Evolutionary conservation across 1,140 invertebrate genomes (phyloP), one percentile per base, ranked within the genome.

Genomic region (Magallana ariakensis): DNA sequence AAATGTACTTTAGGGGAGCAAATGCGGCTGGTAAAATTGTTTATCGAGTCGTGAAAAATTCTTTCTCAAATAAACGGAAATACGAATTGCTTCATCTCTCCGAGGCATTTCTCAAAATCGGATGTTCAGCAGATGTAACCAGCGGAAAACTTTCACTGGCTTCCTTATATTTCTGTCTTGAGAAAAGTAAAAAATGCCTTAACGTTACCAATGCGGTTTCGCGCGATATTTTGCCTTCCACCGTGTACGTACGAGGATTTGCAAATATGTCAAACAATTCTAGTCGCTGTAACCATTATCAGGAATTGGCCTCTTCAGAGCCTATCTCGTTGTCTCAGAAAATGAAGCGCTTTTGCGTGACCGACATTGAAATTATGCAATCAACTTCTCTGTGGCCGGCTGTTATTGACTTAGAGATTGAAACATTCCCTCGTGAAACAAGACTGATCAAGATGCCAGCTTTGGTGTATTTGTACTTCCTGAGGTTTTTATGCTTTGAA

Each of bases 401-500:
- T 19, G 26, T 26, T 13, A 75, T 75, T 4, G 66, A 75, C 9
- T 22, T 75, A 9, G 66, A 75, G 66, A 75, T 75, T 19, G 11
- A 75, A 22, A 75, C 33, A 26, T 22, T 26, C 22, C 22, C 11
- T 10, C 66, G 4, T 11, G 8, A 75, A 11, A 33, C 66, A 4
- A 33, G 66, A 33, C 11, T 75, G 66, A 75, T 75, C 26, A 33
- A 26, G 13, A 26, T 75, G 33, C 66, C 66, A 22, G 66, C 66
- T 33, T 26, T 75, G 22, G 66, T 75, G 2, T 75, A 75, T 13
- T 26, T 75, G 13, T 26, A 75, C 33, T 26, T 75, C 66, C 15
- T 75, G 15, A 75, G 66, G 13, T 75, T 75, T 75, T 26, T 75
- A 5, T 26, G 66, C 33, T 75, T 75, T 75, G 66, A 75, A 22